Base-by-base conservation (phyloP, 2,888 invertebrate genomes). In the Nudaria mundana region DNA sequence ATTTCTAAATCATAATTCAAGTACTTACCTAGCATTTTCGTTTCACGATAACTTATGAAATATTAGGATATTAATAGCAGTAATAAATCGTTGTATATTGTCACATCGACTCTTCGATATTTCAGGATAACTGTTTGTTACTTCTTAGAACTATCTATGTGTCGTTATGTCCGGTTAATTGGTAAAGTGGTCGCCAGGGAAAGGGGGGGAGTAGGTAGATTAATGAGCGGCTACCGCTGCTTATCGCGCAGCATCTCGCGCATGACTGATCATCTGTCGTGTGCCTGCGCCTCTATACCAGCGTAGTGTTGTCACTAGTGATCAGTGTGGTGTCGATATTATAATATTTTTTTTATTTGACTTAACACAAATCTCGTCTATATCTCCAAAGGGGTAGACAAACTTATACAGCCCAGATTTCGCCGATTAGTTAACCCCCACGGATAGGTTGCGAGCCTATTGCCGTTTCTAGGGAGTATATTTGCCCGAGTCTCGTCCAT, bases 191-290 rank as follows among this genome's bases (percentile, higher is more conserved):
- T 75, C 69, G 74, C 48, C 63, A 41, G 50, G 60, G 61, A 66
- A 61, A 70, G 66, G 60, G 66, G 60, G 72, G 64, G 34, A 76
- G 76, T 74, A 72, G 82, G 82, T 71, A 88, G 87, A 88, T 88
- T 87, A 88, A 88, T 88, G 88, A 88, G 86, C 79, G 79, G 87
- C 86, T 86, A 87, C 87, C 71, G 86, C 79, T 62, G 71, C 83
- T 86, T 87, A 87, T 87, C 86, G 70, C 61, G 77, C 78, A 73
- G 78, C 81, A 87, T 87, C 87, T 78, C 76, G 87, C 84, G 83
- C 85, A 86, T 87, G 88, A 88, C 80, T 86, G 88, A 88, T 88
- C 86, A 87, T 87, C 87, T 86, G 88, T 87, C 87, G 83, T 86
- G 84, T 80, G 79, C 83, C 72, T 78, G 84, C 84, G 84, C 80